phyloP scores from a whole-genome alignment of 2,888 invertebrate species.

The Agrotis clavis region DNA sequence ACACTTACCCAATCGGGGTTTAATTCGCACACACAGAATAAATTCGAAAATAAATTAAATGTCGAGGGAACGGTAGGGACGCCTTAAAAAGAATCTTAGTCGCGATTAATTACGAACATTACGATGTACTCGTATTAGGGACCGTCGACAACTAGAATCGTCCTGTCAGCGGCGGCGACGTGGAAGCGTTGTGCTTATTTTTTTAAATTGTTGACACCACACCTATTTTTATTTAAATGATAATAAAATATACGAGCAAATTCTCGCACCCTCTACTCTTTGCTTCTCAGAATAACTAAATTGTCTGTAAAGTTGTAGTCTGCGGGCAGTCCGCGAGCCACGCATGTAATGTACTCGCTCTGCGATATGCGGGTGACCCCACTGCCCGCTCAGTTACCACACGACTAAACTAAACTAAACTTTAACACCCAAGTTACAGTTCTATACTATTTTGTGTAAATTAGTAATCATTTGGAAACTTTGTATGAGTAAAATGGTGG shows the following conservation, averaged over 20 bases:
- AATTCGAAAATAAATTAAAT: no score
- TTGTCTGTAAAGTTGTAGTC: constrained; percentile 12
- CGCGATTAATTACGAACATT: no score
- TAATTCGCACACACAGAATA: no score
- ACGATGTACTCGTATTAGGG: no score
- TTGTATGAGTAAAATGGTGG: background rate
- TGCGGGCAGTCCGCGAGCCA: background rate
- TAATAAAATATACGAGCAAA: background rate
- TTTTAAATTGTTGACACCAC: no score
- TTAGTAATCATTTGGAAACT: background rate
- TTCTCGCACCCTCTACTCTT: background rate
- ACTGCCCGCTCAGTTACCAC: background rate
- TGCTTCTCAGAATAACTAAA: constrained; percentile 8
- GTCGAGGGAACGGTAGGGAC: no score
- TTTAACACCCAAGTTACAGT: background rate
- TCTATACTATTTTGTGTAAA: background rate
- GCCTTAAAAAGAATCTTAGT: no score
- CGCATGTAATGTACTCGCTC: background rate
- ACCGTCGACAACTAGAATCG: no score
- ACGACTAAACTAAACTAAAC: background rate
- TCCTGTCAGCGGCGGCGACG: no score
- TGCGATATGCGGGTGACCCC: constrained; percentile 10
- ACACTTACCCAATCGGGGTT: no score
- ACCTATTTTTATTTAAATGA: no score
- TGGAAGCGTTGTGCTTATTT: no score